These are phyloP conservation scores for Tachystola acroxantha DNA, from an alignment of 2,888 invertebrate genomes.

Conservation along the genomic window DNA sequence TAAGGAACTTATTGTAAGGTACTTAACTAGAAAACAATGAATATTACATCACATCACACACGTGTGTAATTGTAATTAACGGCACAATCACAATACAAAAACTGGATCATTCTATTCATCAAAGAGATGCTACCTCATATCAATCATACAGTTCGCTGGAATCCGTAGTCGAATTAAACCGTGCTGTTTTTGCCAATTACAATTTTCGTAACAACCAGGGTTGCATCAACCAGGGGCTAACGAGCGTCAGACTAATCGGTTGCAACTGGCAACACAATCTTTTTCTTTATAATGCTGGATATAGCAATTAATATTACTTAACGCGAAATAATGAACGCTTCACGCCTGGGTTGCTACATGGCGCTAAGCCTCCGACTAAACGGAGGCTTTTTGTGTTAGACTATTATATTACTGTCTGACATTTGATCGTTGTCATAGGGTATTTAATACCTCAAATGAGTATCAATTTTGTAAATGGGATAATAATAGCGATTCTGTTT, in stretches of 20 bases:
- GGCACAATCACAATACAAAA: slow-evolving; percentile 15
- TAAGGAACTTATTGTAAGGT: too few relatives aligned
- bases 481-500: too few relatives aligned
- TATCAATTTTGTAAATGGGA: too few relatives aligned
- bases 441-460: slow-evolving; percentile 4
- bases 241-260: slow-evolving; percentile 49
- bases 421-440: slow-evolving; percentile 17
- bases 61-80: slow-evolving; percentile 18
- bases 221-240: slow-evolving; percentile 44
- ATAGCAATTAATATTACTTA: slow-evolving; percentile 70
- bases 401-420: slow-evolving; percentile 19
- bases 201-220: slow-evolving; percentile 44
- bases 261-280: slow-evolving; percentile 48
- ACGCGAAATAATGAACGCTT: slow-evolving; percentile 54
- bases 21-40: too few relatives aligned
- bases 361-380: slow-evolving; percentile 19
- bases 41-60: background rate
- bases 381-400: slow-evolving; percentile 16
- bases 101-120: slow-evolving; percentile 16
- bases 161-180: slow-evolving; percentile 25
- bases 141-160: slow-evolving; percentile 25
- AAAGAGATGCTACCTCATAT: slow-evolving; percentile 20
- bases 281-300: slow-evolving; percentile 53
- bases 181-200: slow-evolving; percentile 43
- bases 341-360: slow-evolving; percentile 46